Conservation (phyloP, 2,113 vertebrate genomes). For the Plotosus lineatus region DNA sequence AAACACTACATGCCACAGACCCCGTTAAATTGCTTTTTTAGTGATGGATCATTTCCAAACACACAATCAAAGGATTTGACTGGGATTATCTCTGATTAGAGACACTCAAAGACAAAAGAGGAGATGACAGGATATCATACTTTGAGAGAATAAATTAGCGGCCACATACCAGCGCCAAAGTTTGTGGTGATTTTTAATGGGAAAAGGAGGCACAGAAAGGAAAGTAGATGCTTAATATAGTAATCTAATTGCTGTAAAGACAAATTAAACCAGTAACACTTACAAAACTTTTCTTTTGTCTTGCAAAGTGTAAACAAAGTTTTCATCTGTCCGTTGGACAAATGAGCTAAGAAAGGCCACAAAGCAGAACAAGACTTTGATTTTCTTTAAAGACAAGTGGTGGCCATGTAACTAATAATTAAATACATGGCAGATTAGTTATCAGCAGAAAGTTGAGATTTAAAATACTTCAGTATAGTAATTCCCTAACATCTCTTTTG, state of each 20-base stretch:
- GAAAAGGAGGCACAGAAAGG: slow-evolving; percentile 45
- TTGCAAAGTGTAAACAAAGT: slow-evolving; percentile 68
- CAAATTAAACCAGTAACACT: slow-evolving; percentile 62
- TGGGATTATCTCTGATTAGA: slow-evolving; percentile 97
- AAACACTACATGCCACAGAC: slow-evolving; percentile 90
- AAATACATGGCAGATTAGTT: slow-evolving; percentile 24
- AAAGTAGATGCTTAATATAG: slow-evolving; percentile 45
- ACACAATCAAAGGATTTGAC: slow-evolving; percentile 98
- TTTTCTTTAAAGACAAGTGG: slow-evolving; percentile 35
- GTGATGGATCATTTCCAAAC: slow-evolving; percentile 93
- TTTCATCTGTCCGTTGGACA: slow-evolving; percentile 52
- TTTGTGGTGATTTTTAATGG: slow-evolving; percentile 65
- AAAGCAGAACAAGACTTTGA: slow-evolving; percentile 45
- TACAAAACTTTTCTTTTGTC: slow-evolving; percentile 62
- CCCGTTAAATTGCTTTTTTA: slow-evolving; percentile 91
- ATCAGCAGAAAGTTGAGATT: slow-evolving; percentile 37
- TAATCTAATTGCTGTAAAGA: slow-evolving; percentile 58
- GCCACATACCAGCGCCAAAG: slow-evolving; percentile 78
- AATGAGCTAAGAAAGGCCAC: slow-evolving; percentile 36
- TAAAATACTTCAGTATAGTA: slow-evolving; percentile 36
- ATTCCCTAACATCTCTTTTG: slow-evolving; percentile 39
- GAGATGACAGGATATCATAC: slow-evolving; percentile 86
- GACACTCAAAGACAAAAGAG: slow-evolving; percentile 81
- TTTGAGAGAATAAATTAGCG: slow-evolving; percentile 85
- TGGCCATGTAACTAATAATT: slow-evolving; percentile 15